Conservation (phyloP, 1,140 invertebrate species). For the Drosophila burlai region DNA sequence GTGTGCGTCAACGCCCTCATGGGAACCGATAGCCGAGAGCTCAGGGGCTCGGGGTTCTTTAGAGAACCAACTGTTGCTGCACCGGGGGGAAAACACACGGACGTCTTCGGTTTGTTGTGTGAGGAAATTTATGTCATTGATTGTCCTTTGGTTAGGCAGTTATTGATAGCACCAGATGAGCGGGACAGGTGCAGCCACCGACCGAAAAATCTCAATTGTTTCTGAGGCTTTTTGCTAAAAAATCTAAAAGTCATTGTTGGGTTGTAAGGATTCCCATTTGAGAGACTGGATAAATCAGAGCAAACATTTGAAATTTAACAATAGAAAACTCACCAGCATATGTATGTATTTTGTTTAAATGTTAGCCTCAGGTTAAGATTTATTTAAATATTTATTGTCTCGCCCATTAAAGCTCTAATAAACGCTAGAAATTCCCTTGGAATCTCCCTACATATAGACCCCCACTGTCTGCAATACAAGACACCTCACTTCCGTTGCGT, state of each 20-base stretch:
- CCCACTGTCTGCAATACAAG: conserved; percentile 30
- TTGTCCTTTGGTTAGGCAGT: conserved; percentile 62
- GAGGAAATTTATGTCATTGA: conserved; percentile 77
- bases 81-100: conserved; percentile 9
- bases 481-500: conserved; percentile 63
- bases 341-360: background rate
- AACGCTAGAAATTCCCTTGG: background rate
- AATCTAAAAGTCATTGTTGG: conserved; percentile 13
- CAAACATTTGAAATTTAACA: background rate
- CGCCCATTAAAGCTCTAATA: background rate
- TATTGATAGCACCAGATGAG: conserved; percentile 66
- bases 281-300: background rate
- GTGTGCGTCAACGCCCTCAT: conserved; percentile 81
- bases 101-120: conserved; percentile 56
- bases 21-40: conserved; percentile 70
- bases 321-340: too few relatives aligned
- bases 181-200: conserved; percentile 12
- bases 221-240: conserved; percentile 4
- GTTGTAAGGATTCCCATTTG: background rate
- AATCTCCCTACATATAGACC: background rate
- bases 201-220: background rate
- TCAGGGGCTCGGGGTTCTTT: background rate
- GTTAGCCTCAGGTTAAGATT: background rate
- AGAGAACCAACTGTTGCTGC: conserved; percentile 48
- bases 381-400: background rate